Evolutionary conservation across 92 coral and sea anemone genomes (phyloP), one percentile per base, ranked within the genome.

Genomic region (Siderastrea siderea): DNA sequence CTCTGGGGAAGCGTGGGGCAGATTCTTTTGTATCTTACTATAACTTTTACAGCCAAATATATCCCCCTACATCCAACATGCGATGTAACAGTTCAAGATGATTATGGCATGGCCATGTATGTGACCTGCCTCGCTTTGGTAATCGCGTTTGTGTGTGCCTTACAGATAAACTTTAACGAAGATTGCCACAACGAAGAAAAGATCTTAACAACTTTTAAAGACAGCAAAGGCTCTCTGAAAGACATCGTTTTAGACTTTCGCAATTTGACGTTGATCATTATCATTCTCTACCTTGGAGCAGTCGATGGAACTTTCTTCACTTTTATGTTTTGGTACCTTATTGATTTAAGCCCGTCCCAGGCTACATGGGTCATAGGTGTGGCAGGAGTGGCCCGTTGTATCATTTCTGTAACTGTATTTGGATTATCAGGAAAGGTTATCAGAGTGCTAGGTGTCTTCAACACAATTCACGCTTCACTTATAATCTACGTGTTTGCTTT

Each of bases 311-410:
- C 89, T 16, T 88, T 93, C 45, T 57, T 68, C 45, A 93, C 91
- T 6, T 93, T 93, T 57, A 93, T 93, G 92, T 90, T 90, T 77
- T 93, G 96, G 96, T 93, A 91, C 66, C 88, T 93, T 53, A 88
- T 78, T 53, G 96, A 93, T 74, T 71, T 93, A 6, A 92, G 88
- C 17, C 91, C 94, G 1, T 84, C 85, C 14, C 78, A 78, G 49
- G 90, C 92, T 55, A 90, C 90, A 14, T 74, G 88, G 47, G 87
- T 93, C 79, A 91, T 93, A 52, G 93, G 94, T 4, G 82, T 91
- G 64, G 94, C 96, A 1, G 85, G 90, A 60, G 94, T 85, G 10
- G 68, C 85, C 9, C 79, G 90, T 58, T 90, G 87, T 64, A n/a
- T 83, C 59, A 81, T 82, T 19, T 86, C 84, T 16, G 88, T 91